Base-by-base conservation (phyloP, 2,888 invertebrate species). In the Cheilosia vulpina region DNA sequence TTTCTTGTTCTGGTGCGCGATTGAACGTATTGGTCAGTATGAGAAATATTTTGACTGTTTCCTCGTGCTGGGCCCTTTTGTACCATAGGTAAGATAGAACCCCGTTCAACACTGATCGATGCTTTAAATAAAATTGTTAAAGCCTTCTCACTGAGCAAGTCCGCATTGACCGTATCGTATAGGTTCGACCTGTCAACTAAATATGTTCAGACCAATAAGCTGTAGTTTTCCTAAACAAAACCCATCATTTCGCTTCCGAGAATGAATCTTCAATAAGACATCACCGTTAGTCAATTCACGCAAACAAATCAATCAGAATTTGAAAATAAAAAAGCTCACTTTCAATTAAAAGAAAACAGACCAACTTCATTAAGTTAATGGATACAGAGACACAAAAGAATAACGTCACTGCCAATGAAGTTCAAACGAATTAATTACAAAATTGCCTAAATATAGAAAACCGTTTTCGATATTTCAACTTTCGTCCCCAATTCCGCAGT, bases 401-500 rank as follows among this genome's bases (percentile, higher is more conserved):
- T 47, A 52, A 13, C 7, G 53, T 63, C 43, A 47, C 34, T 58
- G 19, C 45, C 71, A 15, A 45, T 34, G 9, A 69, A 69, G 43
- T 63, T 52, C 57, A 71, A 71, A 82, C 24, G 66, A 71, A 72
- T 50, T 72, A 72, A 78, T 82, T 66, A 82, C 55, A 72, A 41
- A 82, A 72, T 78, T 66, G 41, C 60, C 45, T 77, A 60, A 77
- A 77, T 71, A 71, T 76, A 53, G 27, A 45, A 47, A 31, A 60
- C 19, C 52, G 52, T 65, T 45, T 65, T 47, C 38, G 75, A 57
- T 65, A 65, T 58, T 76, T 71, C 77, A 69, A 69, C 66, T 82
- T 77, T 71, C 76, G 50, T 45, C 27, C 77, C 65, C 82, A 82
- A 82, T 82, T 78, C 47, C 47, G n/a, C 78, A 78, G 72, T 82